A percentile compares a stretch with the other conserved stretches of the same genome.
phyloP scores from a whole-genome alignment of 2,113 vertebrate species.

The Myanophis thanlyinensis region DNA sequence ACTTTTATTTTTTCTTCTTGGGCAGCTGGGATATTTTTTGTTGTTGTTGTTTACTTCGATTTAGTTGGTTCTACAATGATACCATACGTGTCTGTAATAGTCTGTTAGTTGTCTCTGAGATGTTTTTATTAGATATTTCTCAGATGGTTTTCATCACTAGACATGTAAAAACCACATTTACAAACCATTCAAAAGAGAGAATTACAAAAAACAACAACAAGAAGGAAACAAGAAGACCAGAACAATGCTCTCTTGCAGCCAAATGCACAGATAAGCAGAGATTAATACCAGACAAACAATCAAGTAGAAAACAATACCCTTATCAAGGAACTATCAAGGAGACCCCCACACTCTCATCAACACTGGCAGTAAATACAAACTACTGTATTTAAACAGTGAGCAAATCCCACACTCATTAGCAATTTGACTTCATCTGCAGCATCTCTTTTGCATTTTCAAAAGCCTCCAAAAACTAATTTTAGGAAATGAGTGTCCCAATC shows the following conservation, averaged over 20 bases:
- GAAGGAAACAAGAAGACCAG: background rate
- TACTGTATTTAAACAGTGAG: background rate
- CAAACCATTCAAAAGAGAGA: background rate
- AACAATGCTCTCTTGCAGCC: background rate
- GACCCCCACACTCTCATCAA: background rate
- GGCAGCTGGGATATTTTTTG: background rate
- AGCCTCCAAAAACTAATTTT: background rate
- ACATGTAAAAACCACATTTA: background rate
- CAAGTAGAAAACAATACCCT: background rate
- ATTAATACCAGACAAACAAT: background rate
- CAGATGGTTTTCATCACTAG: background rate
- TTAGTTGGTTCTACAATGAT: background rate
- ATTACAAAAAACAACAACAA: background rate
- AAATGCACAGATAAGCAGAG: background rate
- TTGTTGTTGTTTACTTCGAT: background rate
- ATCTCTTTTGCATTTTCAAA: background rate
- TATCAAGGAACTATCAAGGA: background rate
- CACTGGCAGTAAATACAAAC: background rate
- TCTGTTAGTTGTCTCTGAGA: background rate
- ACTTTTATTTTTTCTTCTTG: background rate
- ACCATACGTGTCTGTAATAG: background rate
- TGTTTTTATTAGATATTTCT: background rate
- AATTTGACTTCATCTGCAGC: background rate
- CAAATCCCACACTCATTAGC: background rate
- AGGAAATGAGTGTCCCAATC: background rate